Evolutionary conservation across 2,888 invertebrate species (phyloP).

Genomic region (Myopa testacea): DNA sequence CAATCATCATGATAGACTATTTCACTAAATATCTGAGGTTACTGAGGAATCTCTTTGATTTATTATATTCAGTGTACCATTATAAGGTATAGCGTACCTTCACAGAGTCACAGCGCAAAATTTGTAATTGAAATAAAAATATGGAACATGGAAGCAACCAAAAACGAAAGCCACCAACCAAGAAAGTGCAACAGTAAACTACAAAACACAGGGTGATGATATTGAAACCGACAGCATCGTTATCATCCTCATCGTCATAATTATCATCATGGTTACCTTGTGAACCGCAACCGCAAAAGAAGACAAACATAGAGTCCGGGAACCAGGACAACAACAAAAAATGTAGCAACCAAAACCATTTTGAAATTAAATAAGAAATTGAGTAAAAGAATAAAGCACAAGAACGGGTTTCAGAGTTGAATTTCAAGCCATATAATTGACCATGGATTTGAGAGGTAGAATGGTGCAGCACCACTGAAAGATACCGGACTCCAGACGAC

Average conservation of each 20-base stretch:
- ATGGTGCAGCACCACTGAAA: too few species aligned
- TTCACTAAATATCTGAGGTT: too few species aligned
- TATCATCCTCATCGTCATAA: background rate
- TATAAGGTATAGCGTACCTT: background rate
- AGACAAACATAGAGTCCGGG: too few species aligned
- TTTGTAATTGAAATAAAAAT: background rate
- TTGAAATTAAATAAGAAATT: background rate
- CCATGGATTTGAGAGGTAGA: background rate
- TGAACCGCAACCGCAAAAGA: slow-evolving; percentile 11
- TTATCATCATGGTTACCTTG: background rate
- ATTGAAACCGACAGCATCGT: background rate
- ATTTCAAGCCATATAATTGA: slow-evolving; percentile 16
- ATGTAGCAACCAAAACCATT: background rate
- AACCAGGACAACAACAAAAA: background rate
- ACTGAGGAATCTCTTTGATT: too few species aligned
- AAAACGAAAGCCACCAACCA: background rate
- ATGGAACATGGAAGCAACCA: background rate
- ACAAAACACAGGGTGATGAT: background rate
- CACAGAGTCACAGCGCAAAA: background rate
- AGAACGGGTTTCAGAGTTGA: background rate
- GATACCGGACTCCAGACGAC: too few species aligned
- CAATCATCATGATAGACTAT: too few species aligned
- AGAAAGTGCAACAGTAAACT: background rate
- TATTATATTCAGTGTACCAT: too few species aligned
- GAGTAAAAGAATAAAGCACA: background rate